Base-by-base conservation (phyloP, 2,888 invertebrate species). In the Cancer borealis region DNA sequence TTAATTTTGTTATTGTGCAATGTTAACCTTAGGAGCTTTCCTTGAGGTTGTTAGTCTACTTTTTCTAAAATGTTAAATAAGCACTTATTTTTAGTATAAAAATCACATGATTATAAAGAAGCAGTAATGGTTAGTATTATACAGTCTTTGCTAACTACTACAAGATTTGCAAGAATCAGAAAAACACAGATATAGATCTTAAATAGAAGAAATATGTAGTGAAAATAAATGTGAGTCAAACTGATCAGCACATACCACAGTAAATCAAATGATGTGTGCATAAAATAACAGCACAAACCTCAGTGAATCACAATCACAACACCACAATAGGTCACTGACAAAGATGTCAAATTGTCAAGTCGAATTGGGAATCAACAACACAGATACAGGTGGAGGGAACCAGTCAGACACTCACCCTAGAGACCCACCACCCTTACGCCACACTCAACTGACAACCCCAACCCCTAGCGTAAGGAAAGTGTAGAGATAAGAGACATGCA, bases 271-370 rank as follows among this genome's bases (percentile, higher is more conserved):
- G 73, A 17, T 14, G 46, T 47, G 79, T 92, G 79, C 79, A 79
- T 84, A 87, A 49, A 92, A 45, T 49, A 87, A 84, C 79, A 47
- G 17, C 84, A 92, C 84, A 84, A 84, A 84, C 39, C 17, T 84
- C 84, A 84, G 14, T 84, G 84, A 84, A 84, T 39, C 84, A 84
- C 84, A 84, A 84, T 84, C 84, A 84, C 84, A 30, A 84, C 84
- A 84, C 84, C 84, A 84, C 84, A 84, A 79, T n/a, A 84, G 84
- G 84, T 84, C 84, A 84, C 39, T 89, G 21, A 73, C 66, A 89
- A 12, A 90, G 45, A 89, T 66, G 93, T 93, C 93, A 93, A 91
- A 39, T 17, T 39, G 93, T 93, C 93, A 93, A 88, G 93, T 93
- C 93, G 88, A 39, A 60, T 54, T 92, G 60, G 54, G 60, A n/a